Evolutionary conservation across 2,888 invertebrate genomes (phyloP), one percentile per base, ranked within the genome.

Genomic region (Serrognathus titanus): DNA sequence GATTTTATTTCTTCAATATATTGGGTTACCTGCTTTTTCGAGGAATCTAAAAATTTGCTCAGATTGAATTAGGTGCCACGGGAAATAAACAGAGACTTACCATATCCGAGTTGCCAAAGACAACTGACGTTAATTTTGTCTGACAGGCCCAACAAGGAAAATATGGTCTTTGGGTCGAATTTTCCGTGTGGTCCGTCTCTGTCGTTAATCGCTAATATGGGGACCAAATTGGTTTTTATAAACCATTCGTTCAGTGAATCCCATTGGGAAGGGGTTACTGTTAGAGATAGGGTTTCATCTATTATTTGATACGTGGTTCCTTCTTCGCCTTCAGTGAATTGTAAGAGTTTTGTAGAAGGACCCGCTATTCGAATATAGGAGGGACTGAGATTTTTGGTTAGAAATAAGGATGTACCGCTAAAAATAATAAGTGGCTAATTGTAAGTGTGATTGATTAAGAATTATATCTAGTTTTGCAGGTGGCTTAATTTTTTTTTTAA

Each of bases 351-450:
- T 1, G 85, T 85, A 50, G 82, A 83, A 0, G 87, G 86, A 0
- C 91, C 90, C 12, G 87, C 86, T 45, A 93, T 81, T 51, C 90
- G 82, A 2, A 93, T 75, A 73, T 85, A 90, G 0, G 89, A 86
- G 1, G 92, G 91, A 0, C 85, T 79, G 12, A 92, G 74, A 2
- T 86, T 81, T 35, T 82, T 81, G 0, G 87, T 87, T 83, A 91
- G 83, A 59, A 83, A 84, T 24, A 84, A 74, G 49, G 85, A 81
- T 54, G 83, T 80, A 70, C 83, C 82, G 51, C 83, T 82, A 73
- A 53, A 77, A 76, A 52, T 46, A 48, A 49, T 48, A 55, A 61
- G 54, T 39, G 47, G 37, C 45, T 51, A 16, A 16, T 16, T 3
- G 3, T 16, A 16, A 16, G 16, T 16, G 16, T 2, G 16, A 16